Percentiles rank a stretch among this genome's conserved stretches.
These are phyloP conservation scores for Myripristis murdjan DNA, from an alignment of 2,797 vertebrate species.

Conservation along the genomic window DNA sequence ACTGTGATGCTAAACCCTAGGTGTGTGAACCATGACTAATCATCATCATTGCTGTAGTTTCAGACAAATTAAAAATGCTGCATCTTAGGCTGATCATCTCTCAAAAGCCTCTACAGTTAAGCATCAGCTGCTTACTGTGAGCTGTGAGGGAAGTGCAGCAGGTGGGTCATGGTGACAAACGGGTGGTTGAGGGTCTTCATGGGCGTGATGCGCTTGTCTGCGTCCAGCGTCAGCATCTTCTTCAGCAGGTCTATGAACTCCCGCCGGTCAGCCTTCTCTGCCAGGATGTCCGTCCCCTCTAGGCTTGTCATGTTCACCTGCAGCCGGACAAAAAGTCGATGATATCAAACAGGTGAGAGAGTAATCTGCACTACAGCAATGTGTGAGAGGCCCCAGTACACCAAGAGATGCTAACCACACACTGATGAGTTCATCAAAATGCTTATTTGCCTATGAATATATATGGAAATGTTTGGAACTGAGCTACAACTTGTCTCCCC, in stretches of 20 bases:
- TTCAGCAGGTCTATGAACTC: slow-evolving; percentile 98
- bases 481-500: too few species aligned
- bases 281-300: slow-evolving; percentile 97
- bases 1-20: background rate
- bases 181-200: slow-evolving; percentile 98
- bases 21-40: background rate
- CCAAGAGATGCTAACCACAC: background rate
- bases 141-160: slow-evolving; percentile 98
- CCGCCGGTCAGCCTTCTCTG: slow-evolving; percentile 97
- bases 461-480: too few species aligned
- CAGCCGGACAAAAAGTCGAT: background rate
- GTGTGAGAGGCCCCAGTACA: background rate
- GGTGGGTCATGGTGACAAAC: slow-evolving; percentile 97
- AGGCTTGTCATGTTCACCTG: slow-evolving; percentile 99
- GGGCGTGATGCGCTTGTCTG: slow-evolving; percentile 97
- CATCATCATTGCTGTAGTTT: background rate
- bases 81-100: background rate
- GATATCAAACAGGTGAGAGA: background rate
- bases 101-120: too few species aligned
- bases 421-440: background rate
- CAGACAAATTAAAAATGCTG: background rate
- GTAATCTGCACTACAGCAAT: background rate
- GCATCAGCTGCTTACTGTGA: slow-evolving; percentile 89
- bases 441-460: too few species aligned
- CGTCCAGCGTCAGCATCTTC: slow-evolving; percentile 98